A percentile compares a stretch with the other conserved stretches of the same genome.
phyloP scores from a whole-genome alignment of 1,140 invertebrate species.

The Mya arenaria region DNA sequence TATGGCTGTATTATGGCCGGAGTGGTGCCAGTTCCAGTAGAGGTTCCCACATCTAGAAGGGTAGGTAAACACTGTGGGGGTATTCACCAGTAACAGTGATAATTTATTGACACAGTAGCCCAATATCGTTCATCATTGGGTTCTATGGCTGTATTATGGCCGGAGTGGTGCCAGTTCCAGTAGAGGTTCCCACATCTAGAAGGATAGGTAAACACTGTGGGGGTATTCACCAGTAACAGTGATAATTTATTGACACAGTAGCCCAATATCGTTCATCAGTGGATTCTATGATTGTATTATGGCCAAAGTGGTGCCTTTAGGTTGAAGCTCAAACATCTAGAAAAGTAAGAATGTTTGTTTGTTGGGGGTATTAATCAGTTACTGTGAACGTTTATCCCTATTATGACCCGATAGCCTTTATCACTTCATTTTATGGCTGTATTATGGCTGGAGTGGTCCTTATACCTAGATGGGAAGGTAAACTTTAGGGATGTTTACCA shows the following conservation, averaged over 20 bases:
- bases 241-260: no score
- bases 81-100: slow-evolving; percentile 91
- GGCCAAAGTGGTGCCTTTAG: no score
- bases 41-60: slow-evolving; percentile 96
- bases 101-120: slow-evolving; percentile 99
- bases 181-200: slow-evolving; percentile 98
- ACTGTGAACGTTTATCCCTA: slow-evolving; percentile 99
- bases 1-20: slow-evolving; percentile 99
- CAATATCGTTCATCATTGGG: slow-evolving; percentile 97
- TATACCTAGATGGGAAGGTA: slow-evolving; percentile 98
- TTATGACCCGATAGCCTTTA: slow-evolving; percentile 98
- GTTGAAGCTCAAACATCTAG: no score
- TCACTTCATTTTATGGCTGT: slow-evolving; percentile 99
- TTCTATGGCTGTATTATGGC: slow-evolving; percentile 99
- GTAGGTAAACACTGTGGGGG: slow-evolving; percentile 75
- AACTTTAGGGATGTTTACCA: no score
- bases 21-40: slow-evolving; percentile 98
- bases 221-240: no score
- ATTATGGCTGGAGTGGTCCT: slow-evolving; percentile 98
- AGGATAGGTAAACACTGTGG: slow-evolving; percentile 82
- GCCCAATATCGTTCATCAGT: no score
- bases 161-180: slow-evolving; percentile 98
- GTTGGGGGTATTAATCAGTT: no score
- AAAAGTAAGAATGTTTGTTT: no score
- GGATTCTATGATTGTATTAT: no score